These are phyloP conservation scores for Polyploca ridens DNA, from an alignment of 2,888 invertebrate species.

Conservation along the genomic window DNA sequence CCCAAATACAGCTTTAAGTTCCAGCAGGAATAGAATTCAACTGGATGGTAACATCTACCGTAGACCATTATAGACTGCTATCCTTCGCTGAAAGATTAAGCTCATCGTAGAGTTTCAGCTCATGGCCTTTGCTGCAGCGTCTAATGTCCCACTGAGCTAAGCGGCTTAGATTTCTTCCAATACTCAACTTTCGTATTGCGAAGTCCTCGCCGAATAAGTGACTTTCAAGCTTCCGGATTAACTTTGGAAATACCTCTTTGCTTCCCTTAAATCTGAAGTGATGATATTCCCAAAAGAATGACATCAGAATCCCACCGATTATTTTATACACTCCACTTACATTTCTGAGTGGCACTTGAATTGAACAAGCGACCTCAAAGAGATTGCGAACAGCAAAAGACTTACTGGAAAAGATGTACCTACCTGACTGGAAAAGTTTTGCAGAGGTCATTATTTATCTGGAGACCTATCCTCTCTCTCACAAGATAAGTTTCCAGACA, in stretches of 20 bases:
- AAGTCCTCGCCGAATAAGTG: not conserved
- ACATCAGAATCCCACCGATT: constrained; percentile 5
- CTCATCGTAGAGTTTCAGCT: not conserved
- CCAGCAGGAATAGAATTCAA: no score
- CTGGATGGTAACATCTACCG: no score
- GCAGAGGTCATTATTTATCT: not conserved
- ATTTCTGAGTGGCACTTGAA: not conserved
- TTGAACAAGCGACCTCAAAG: not conserved
- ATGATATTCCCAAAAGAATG: not conserved
- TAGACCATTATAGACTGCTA: no score
- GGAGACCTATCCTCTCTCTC: not conserved
- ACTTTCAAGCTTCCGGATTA: not conserved
- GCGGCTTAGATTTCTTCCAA: not conserved
- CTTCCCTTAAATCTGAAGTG: constrained; percentile 1
- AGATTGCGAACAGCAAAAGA: not conserved
- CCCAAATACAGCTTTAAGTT: no score
- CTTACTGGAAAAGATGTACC: not conserved
- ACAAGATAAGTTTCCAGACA: not conserved
- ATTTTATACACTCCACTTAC: constrained; percentile 1
- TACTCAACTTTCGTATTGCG: not conserved
- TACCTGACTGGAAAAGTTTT: not conserved
- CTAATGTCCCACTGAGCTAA: not conserved
- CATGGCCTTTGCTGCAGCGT: not conserved
- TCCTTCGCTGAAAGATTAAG: not conserved
- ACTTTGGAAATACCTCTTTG: not conserved